These are phyloP conservation scores for Eupeodes latifasciatus DNA, from an alignment of 2,888 invertebrate genomes.

Conservation along the genomic window DNA sequence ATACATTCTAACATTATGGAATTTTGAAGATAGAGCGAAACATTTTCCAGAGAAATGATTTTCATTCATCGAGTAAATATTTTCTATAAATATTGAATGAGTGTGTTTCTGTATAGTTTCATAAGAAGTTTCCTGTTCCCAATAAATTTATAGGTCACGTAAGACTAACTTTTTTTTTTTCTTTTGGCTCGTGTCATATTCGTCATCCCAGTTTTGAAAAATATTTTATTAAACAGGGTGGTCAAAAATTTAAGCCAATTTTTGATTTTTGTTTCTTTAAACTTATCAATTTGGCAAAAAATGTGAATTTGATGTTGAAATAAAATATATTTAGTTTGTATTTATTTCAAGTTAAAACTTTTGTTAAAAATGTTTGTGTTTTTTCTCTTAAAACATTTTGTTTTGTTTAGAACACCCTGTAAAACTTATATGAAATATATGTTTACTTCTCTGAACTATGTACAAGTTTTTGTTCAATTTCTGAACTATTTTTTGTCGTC, in stretches of 20 bases:
- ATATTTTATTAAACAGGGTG: conserved; percentile 32
- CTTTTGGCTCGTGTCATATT: neutral
- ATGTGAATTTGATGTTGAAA: no score
- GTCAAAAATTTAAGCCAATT: neutral
- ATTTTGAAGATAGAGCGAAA: conserved; percentile 41
- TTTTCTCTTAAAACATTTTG: no score
- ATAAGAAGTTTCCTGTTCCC: neutral
- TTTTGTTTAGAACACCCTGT: neutral
- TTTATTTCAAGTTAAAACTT: no score
- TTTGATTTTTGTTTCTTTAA: neutral
- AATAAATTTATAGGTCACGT: conserved; percentile 67
- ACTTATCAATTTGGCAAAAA: no score
- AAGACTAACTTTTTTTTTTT: conserved; percentile 48
- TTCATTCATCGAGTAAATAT: conserved; percentile 64
- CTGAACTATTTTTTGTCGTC: neutral
- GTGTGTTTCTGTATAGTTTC: conserved; percentile 33
- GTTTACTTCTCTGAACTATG: neutral
- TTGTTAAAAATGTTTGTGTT: no score
- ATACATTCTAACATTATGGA: conserved; percentile 14
- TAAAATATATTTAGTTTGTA: no score
- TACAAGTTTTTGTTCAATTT: conserved; percentile 62
- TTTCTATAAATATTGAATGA: conserved; percentile 54
- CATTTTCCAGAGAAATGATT: conserved; percentile 63
- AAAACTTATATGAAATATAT: neutral
- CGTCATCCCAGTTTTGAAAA: neutral